Base-by-base conservation (phyloP, 2,797 vertebrate genomes). In the Hapalemur alaotrensis region DNA sequence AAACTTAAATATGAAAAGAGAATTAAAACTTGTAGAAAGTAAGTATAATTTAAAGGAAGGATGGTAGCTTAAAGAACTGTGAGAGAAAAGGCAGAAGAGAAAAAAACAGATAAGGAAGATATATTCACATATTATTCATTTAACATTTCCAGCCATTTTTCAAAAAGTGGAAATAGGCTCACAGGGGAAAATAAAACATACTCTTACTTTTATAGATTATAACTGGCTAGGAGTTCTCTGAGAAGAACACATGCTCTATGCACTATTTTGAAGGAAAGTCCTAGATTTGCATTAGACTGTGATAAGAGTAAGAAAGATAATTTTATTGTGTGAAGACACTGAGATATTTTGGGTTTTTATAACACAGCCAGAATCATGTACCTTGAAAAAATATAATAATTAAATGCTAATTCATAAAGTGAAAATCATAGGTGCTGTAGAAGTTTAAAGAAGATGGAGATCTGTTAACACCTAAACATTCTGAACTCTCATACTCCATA, bases 1-100 rank as follows among this genome's bases (percentile, higher is more conserved):
- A 89, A 95, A 89, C 13, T 85, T 72, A 46, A 91, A 79, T 67
- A 76, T 48, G 30, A 70, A 93, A 95, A 93, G 81, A 84, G 28
- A 70, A 88, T 75, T 83, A 87, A 93, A 95, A 25, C 4, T 70
- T 91, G 5, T 41, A 32, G 76, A 65, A 83, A 94, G 48, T 57
- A 94, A 96, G 69, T 67, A 78, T 67, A 91, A 96, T 75, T 65
- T 87, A 87, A 89, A 32, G 12, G 12, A 83, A 95, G 20, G 0
- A 70, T 89, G 25, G 2, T 78, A 82, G n/a, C 2, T 81, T 61
- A 30, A 83, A 89, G 69, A 75, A 63, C 73, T 52, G 1, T 25
- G 17, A 20, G 12, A 32, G 0, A 12, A 70, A n/a, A 35, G 35
- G 10, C 12, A 41, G 2, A 20, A 41, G 20, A 91, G 13, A 32